Evolutionary conservation across 2,797 vertebrate species (phyloP).

Genomic region (Simalia tracyae): DNA sequence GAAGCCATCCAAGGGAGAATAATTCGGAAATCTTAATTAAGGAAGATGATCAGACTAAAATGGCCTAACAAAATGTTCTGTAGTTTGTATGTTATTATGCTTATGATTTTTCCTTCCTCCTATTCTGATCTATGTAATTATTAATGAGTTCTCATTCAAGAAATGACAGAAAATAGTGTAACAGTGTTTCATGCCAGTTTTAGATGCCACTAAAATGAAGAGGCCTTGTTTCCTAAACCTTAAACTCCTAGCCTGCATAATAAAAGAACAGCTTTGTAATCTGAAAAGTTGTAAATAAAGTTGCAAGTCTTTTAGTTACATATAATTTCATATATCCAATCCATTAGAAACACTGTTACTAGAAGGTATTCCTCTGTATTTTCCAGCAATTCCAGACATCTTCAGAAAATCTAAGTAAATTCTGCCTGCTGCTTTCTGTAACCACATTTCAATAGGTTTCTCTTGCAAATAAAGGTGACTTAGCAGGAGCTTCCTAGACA

Average conservation of each 20-base stretch:
- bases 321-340: neutral
- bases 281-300: neutral
- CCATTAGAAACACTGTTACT: neutral
- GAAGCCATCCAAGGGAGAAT: neutral
- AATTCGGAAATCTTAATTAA: neutral
- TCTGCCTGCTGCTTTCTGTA: neutral
- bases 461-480: neutral
- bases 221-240: neutral
- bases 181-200: neutral
- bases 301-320: neutral
- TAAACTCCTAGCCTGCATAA: neutral
- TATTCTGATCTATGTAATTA: neutral
- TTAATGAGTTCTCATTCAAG: neutral
- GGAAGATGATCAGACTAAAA: neutral
- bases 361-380: neutral
- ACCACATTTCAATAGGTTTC: neutral
- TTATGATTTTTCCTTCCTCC: neutral
- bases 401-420: neutral
- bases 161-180: neutral
- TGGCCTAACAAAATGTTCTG: neutral
- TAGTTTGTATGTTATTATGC: neutral
- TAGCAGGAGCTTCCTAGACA: neutral
- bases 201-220: neutral
- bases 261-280: neutral
- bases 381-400: neutral